Conservation (phyloP, 2,113 vertebrate genomes). For the Mormoops blainvillei region DNA sequence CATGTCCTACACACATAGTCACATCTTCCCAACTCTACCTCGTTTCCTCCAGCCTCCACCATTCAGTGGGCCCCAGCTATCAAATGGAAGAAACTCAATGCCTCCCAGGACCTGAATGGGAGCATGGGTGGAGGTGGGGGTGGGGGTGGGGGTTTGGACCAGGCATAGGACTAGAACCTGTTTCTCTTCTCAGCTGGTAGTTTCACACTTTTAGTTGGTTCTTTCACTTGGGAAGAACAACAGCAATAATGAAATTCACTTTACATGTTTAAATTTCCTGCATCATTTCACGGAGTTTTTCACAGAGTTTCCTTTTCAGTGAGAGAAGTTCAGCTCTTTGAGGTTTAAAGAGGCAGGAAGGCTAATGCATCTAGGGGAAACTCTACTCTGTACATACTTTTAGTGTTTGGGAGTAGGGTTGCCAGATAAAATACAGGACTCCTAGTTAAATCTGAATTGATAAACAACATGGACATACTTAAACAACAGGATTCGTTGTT, state of each 20-base stretch:
- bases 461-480: not conserved
- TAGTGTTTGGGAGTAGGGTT: not conserved
- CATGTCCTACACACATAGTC: not conserved
- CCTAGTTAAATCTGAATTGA: not conserved
- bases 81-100: too few species aligned
- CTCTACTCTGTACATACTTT: not conserved
- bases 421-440: not conserved
- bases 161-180: fast-evolving
- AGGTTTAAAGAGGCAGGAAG: not conserved
- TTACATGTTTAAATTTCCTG: not conserved
- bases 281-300: not conserved
- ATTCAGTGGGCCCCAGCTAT: too few species aligned
- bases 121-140: fast-evolving
- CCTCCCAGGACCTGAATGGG: not conserved
- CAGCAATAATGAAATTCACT: not conserved
- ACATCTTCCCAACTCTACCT: not conserved
- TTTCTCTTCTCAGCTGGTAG: not conserved
- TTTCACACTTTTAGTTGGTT: not conserved
- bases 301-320: not conserved
- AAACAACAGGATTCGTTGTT: constrained; percentile 12
- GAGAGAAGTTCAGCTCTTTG: not conserved
- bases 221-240: not conserved
- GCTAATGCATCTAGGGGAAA: not conserved
- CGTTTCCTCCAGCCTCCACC: not conserved
- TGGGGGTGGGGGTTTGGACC: not conserved